Evolutionary conservation across 1,140 invertebrate species (phyloP).

Genomic region (Onthophagus taurus): DNA sequence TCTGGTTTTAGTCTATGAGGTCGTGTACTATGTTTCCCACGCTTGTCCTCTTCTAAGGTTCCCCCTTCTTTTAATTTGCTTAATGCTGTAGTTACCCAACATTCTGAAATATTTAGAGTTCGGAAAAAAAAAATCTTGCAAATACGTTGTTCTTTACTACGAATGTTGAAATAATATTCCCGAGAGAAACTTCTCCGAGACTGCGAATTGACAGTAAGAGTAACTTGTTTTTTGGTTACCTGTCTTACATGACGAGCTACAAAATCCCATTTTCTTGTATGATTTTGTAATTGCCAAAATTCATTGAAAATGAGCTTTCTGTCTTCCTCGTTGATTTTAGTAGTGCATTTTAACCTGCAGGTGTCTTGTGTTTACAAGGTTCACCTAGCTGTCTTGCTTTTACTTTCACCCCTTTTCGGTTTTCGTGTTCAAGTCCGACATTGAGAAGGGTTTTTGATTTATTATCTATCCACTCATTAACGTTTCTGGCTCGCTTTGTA

Average conservation of each 20-base stretch:
- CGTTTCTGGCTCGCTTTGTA: not conserved
- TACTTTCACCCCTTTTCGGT: not conserved
- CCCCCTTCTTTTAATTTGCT: not conserved
- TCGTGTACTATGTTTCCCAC: constrained; percentile 1
- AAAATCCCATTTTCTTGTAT: not conserved
- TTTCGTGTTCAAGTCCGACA: not conserved
- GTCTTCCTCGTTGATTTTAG: not conserved
- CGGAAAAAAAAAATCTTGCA: no score
- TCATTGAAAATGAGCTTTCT: not conserved
- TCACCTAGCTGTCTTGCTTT: not conserved
- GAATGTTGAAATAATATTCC: not conserved
- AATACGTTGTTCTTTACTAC: not conserved
- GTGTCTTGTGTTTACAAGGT: not conserved
- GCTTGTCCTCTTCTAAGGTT: not conserved
- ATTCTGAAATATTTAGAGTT: not conserved
- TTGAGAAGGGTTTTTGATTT: not conserved
- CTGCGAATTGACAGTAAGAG: not conserved
- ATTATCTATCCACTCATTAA: not conserved
- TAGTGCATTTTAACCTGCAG: not conserved
- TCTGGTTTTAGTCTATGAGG: not conserved
- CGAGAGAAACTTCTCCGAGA: not conserved
- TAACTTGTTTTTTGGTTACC: not conserved
- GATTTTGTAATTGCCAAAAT: constrained; percentile 1
- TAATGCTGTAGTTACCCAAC: not conserved
- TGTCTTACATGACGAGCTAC: not conserved